Conservation (phyloP, 2,113 vertebrate species). For the Lamprologus tigripictilis region DNA sequence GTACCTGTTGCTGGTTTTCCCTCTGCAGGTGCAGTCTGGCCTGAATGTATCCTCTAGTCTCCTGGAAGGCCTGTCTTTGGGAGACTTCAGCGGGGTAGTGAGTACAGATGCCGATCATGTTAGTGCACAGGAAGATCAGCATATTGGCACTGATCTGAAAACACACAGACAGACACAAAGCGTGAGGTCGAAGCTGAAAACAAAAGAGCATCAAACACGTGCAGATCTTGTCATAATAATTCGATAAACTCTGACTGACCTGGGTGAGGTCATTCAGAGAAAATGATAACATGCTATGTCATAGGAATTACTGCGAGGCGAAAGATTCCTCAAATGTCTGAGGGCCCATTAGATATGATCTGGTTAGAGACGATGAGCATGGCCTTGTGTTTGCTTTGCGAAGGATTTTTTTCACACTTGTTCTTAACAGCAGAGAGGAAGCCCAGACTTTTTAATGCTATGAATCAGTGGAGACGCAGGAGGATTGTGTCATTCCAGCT, state of each 20-base stretch:
- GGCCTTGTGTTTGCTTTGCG: neutral
- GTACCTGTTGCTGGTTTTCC: constrained; percentile 95
- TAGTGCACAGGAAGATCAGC: constrained; percentile 92
- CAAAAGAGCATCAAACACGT: neutral
- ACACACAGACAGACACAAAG: neutral
- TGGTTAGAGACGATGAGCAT: constrained; percentile 23
- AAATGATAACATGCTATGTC: constrained; percentile 44
- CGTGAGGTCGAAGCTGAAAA: neutral
- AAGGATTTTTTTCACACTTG: constrained; percentile 4
- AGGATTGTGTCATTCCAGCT: neutral
- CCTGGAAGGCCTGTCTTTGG: constrained; percentile 95
- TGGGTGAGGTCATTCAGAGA: constrained; percentile 40
- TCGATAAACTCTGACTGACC: constrained; percentile 40
- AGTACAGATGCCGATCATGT: constrained; percentile 92
- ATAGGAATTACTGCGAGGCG: constrained; percentile 17
- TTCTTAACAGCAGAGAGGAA: neutral
- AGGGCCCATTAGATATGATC: constrained; percentile 33
- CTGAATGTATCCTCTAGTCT: constrained; percentile 94
- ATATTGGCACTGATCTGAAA: constrained; percentile 85
- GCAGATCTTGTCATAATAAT: constrained; percentile 2
- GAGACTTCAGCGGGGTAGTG: constrained; percentile 96
- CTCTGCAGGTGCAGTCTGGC: constrained; percentile 89
- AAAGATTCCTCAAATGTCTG: constrained; percentile 49
- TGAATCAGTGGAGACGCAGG: neutral
- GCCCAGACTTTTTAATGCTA: neutral